Evolutionary conservation across 1,140 invertebrate species (phyloP).

Genomic region (Cydia strobilella): DNA sequence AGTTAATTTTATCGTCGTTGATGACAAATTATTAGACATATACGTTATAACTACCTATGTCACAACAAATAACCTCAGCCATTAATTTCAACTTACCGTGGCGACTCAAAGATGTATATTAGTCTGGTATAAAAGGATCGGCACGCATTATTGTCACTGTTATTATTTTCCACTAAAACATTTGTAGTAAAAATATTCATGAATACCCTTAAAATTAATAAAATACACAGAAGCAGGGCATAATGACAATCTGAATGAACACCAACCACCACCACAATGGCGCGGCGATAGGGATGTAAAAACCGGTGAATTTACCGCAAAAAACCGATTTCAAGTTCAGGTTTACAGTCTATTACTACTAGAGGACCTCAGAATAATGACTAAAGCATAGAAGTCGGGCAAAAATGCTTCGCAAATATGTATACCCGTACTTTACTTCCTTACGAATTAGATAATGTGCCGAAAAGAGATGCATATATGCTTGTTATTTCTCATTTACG

Average conservation of each 20-base stretch:
- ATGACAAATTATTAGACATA: slow-evolving; percentile 63
- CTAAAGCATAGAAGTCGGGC: too few species aligned
- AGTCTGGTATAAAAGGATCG: slow-evolving; percentile 74
- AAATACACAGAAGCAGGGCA: slow-evolving; percentile 68
- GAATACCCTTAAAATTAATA: slow-evolving; percentile 63
- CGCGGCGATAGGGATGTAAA: slow-evolving; percentile 58
- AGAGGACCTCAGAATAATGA: too few species aligned
- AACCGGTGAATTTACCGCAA: slow-evolving; percentile 44
- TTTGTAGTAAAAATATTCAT: slow-evolving; percentile 76
- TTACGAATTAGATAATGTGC: too few species aligned
- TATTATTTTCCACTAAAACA: slow-evolving; percentile 66
- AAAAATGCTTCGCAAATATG: too few species aligned
- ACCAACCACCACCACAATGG: slow-evolving; percentile 70
- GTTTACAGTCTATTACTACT: not conserved
- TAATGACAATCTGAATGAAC: slow-evolving; percentile 64
- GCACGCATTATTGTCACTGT: slow-evolving; percentile 78
- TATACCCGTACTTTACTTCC: too few species aligned
- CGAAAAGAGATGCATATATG: too few species aligned
- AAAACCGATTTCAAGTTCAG: not conserved
- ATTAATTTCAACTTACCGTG: slow-evolving; percentile 75
- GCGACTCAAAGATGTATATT: slow-evolving; percentile 69
- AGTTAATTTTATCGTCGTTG: slow-evolving; percentile 41
- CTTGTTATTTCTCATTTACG: too few species aligned
- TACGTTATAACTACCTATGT: slow-evolving; percentile 63
- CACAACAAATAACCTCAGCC: slow-evolving; percentile 78